Evolutionary conservation across 2,113 vertebrate genomes (phyloP).

Genomic region (Albula glossodonta): DNA sequence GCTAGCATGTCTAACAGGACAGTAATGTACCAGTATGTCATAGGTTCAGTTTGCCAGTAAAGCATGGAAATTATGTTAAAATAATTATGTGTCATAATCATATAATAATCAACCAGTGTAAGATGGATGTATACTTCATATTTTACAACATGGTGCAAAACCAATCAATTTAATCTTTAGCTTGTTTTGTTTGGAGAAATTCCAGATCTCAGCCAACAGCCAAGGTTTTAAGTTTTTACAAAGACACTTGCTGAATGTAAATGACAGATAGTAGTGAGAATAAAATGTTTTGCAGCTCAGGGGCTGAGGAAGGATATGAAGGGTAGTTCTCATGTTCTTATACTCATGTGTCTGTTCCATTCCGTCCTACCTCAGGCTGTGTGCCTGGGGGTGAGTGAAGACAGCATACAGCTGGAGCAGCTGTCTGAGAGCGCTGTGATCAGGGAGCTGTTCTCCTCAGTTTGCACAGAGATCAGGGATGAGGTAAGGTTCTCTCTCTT

Average conservation of each 20-base stretch:
- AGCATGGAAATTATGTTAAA: neutral
- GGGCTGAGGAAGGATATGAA: neutral
- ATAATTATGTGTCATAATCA: neutral
- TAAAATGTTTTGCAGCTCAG: neutral
- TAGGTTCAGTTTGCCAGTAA: no score
- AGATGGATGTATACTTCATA: neutral
- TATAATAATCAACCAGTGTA: neutral
- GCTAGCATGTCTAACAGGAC: neutral
- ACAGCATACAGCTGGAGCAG: slow-evolving; percentile 63
- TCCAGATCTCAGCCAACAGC: neutral
- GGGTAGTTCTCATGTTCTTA: neutral
- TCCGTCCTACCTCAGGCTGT: slow-evolving; percentile 51
- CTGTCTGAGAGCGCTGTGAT: slow-evolving; percentile 71
- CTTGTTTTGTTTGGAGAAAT: neutral
- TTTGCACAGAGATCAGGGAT: slow-evolving; percentile 83
- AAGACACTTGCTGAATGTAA: neutral
- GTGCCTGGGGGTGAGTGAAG: slow-evolving; percentile 55
- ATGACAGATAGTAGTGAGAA: neutral
- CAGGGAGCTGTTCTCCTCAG: slow-evolving; percentile 79
- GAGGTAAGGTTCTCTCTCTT: slow-evolving; percentile 67
- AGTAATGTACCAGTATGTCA: no score
- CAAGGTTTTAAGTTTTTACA: neutral
- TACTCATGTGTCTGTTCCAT: neutral
- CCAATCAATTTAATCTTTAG: neutral
- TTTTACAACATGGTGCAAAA: neutral